Percentiles rank a stretch among this genome's conserved stretches.
phyloP scores from a whole-genome alignment of 2,113 vertebrate genomes.

The Sula dactylatra region DNA sequence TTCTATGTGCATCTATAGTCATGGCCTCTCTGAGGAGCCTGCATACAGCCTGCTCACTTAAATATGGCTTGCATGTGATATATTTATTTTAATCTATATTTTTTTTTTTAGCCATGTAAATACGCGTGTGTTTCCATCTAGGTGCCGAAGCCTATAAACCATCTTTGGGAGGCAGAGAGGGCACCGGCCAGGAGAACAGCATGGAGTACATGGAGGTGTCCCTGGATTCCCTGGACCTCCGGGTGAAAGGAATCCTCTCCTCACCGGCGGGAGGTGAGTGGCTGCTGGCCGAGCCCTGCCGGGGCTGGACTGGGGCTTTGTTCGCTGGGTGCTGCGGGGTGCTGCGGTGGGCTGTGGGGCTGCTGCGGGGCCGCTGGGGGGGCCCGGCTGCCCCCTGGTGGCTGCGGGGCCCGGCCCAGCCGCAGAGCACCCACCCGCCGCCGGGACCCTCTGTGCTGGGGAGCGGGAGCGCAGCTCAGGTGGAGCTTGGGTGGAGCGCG shows the following conservation, averaged over 20 bases:
- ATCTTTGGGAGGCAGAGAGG: slow-evolving; percentile 70
- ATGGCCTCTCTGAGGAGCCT: neutral
- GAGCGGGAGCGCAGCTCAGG: too few relatives aligned
- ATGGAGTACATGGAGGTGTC: slow-evolving; percentile 91
- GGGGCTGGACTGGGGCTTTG: neutral
- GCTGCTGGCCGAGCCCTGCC: neutral
- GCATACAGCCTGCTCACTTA: neutral
- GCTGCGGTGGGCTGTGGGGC: neutral
- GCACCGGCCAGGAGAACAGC: slow-evolving; percentile 52
- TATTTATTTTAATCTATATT: neutral
- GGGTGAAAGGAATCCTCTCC: slow-evolving; percentile 84
- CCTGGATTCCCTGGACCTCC: slow-evolving; percentile 89
- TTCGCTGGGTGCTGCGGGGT: neutral
- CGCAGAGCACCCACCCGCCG: neutral
- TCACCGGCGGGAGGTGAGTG: slow-evolving; percentile 79
- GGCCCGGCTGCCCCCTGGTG: slow-evolving; percentile 68
- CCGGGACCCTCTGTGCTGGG: neutral
- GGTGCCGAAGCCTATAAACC: slow-evolving; percentile 70
- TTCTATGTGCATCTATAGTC: neutral
- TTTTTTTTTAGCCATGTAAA: neutral
- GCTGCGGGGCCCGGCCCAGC: neutral
- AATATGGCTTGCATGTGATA: neutral
- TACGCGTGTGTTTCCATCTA: neutral
- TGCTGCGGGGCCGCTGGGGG: neutral
- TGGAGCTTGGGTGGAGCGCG: too few relatives aligned